These are phyloP conservation scores for Cygnus buccinator DNA, from an alignment of 2,113 vertebrate genomes.

Conservation along the genomic window DNA sequence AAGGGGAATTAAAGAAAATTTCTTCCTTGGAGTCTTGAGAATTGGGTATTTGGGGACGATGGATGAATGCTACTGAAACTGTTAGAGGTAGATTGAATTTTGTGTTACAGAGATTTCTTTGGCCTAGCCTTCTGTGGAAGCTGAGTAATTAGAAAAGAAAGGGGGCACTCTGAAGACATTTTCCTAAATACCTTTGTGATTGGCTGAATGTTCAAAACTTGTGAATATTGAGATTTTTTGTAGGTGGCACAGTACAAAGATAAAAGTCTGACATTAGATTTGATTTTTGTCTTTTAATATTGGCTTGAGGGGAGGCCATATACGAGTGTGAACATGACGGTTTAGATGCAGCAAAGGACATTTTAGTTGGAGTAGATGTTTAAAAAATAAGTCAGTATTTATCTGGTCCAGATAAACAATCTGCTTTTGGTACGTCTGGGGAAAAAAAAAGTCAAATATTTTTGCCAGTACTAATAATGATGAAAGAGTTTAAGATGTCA, in stretches of 20 bases:
- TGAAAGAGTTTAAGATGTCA: background rate
- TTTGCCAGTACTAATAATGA: background rate
- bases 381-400: background rate
- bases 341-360: background rate
- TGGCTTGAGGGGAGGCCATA: background rate
- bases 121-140: background rate
- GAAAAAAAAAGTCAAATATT: background rate
- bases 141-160: background rate
- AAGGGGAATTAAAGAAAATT: background rate
- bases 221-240: background rate
- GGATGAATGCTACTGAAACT: background rate
- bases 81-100: background rate
- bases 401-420: background rate
- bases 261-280: background rate
- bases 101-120: background rate
- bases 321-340: background rate
- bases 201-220: background rate
- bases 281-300: background rate
- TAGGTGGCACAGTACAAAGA: background rate
- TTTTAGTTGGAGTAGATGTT: background rate
- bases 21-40: background rate
- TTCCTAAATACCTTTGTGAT: background rate
- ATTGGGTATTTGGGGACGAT: background rate
- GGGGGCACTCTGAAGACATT: background rate
- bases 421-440: background rate